phyloP scores from a whole-genome alignment of 2,888 invertebrate genomes.

The Luffia ferchaultella region DNA sequence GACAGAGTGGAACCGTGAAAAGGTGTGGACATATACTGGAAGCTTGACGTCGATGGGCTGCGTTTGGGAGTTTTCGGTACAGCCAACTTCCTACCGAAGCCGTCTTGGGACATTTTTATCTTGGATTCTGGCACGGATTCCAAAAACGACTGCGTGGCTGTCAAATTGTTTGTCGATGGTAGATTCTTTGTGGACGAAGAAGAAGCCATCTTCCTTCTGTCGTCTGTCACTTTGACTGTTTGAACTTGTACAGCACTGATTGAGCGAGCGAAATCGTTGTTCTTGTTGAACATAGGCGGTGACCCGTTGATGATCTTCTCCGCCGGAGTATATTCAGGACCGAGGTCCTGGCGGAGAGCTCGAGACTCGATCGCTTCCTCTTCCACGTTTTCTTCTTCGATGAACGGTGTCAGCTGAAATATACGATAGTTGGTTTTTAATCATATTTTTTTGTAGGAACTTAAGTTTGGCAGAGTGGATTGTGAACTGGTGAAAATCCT shows the following conservation, averaged over 20 bases:
- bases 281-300: slow-evolving; percentile 37
- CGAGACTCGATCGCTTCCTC: neutral
- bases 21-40: slow-evolving; percentile 85
- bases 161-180: slow-evolving; percentile 68
- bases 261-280: slow-evolving; percentile 67
- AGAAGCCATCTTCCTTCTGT: slow-evolving; percentile 40
- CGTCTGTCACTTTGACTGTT: slow-evolving; percentile 28
- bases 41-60: slow-evolving; percentile 82
- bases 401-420: slow-evolving; percentile 42
- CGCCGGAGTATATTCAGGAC: slow-evolving; percentile 21
- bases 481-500: too few relatives aligned
- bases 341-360: neutral
- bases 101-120: slow-evolving; percentile 31
- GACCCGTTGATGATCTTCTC: slow-evolving; percentile 40
- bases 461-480: too few relatives aligned
- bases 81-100: slow-evolving; percentile 41
- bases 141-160: slow-evolving; percentile 69
- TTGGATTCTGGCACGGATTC: slow-evolving; percentile 76
- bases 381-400: slow-evolving; percentile 40
- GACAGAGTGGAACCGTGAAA: slow-evolving; percentile 87
- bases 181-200: slow-evolving; percentile 40
- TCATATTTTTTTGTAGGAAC: too few relatives aligned
- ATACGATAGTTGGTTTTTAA: neutral
- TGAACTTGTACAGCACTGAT: slow-evolving; percentile 77
- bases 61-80: slow-evolving; percentile 66